Evolutionary conservation across 2,113 vertebrate genomes (phyloP), one percentile per base, ranked within the genome.

Genomic region (Solenodon paradoxus): DNA sequence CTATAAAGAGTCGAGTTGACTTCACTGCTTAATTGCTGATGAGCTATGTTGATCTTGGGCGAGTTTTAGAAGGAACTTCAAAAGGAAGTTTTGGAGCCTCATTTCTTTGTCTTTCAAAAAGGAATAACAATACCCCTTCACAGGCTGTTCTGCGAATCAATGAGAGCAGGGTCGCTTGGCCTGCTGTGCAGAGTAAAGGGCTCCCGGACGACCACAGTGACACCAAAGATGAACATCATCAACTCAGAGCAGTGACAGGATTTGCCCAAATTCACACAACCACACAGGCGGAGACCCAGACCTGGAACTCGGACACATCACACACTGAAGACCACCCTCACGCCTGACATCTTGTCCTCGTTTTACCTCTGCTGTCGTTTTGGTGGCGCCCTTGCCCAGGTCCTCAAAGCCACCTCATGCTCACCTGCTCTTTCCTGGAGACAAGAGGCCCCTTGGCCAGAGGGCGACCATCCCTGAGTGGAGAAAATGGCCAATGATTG

Each of bases 161-260:
- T 13, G n/a, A 49, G 40, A 9, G 42, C 2, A 30, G 10, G 38
- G 13, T 11, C 6, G n/a, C 68, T 55, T 83, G 55, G 45, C 47
- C 15, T 3, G 11, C 2, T 10, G 59, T 35, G 15, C 10, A n/a
- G 10, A 13, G 10, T 12, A 32, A 57, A 45, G 5, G 28, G 45
- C 5, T 17, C 26, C 2, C 9, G 4, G 0, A 4, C 20, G 63
- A 16, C 16, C 3, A 26, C 5, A 42, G 63, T 16, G 28, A 38
- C 5, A 15, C 5, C 22, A 32, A 85, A 3, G 45, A 26, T 7
- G 6, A 26, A n/a, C n/a, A n/a, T n/a, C n/a, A n/a, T 0, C 26
- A 53, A 77, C 71, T 80, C 35, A 49, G 91, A 87, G 83, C 68
- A 47, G 63, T 38, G n/a, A 90, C 9, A 80, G 57, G 45, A 10